Evolutionary conservation across 2,797 vertebrate genomes (phyloP).

Genomic region (Myotis findleyi): DNA sequence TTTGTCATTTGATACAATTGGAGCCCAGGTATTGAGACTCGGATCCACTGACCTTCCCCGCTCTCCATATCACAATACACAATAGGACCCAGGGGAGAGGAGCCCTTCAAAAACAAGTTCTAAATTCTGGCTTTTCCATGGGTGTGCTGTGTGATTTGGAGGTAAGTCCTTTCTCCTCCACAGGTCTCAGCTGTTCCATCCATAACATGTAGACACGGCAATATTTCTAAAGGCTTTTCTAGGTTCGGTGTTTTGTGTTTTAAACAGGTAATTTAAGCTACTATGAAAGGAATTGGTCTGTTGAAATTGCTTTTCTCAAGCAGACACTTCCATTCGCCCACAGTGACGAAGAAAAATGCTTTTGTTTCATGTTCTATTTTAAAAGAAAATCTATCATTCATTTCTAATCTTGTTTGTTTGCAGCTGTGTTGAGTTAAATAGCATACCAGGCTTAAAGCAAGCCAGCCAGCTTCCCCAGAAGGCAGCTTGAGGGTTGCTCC

Average conservation of each 20-base stretch:
- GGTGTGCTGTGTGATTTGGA: neutral
- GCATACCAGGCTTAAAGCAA: conserved; percentile 3
- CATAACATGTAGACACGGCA: neutral
- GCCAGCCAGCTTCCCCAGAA: neutral
- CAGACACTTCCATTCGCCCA: conserved; percentile 67
- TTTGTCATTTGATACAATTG: neutral
- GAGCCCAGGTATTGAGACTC: neutral
- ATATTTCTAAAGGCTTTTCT: conserved; percentile 61
- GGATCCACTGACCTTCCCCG: neutral
- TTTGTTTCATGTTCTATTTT: conserved; percentile 81
- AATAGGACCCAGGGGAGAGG: neutral
- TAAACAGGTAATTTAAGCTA: conserved; percentile 21
- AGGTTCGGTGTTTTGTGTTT: conserved; percentile 57
- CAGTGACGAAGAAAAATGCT: conserved; percentile 35
- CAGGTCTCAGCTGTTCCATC: neutral
- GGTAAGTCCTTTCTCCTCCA: neutral
- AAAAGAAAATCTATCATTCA: conserved; percentile 72
- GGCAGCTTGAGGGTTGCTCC: neutral
- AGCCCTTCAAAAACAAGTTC: neutral
- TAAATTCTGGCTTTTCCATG: neutral
- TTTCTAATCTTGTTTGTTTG: conserved; percentile 76
- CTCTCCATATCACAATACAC: neutral
- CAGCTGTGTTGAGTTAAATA: conserved; percentile 73
- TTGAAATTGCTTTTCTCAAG: conserved; percentile 60
- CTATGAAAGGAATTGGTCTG: conserved; percentile 52